These are phyloP conservation scores for Rhabdomys dilectus DNA, from an alignment of 2,113 vertebrate species.

Conservation along the genomic window DNA sequence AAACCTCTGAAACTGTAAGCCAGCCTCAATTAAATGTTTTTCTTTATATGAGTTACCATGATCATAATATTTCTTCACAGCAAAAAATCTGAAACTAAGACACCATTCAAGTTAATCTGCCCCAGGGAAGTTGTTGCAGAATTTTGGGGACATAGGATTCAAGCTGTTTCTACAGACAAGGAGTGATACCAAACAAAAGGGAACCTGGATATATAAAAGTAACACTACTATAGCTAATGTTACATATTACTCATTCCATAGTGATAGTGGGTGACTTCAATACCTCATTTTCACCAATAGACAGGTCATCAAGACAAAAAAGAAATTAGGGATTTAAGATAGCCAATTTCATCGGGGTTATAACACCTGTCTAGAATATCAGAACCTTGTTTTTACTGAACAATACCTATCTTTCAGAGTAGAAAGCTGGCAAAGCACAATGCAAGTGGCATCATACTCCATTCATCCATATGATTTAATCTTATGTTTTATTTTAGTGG, in stretches of 20 bases:
- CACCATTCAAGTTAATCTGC: not conserved
- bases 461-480: not conserved
- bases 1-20: too few species aligned
- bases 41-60: too few species aligned
- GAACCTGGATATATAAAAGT: not conserved
- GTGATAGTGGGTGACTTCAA: not conserved
- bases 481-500: not conserved
- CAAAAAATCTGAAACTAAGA: too few species aligned
- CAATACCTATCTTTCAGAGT: not conserved
- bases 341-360: not conserved
- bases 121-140: not conserved
- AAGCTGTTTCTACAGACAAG: not conserved
- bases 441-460: not conserved
- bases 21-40: too few species aligned
- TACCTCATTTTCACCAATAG: not conserved
- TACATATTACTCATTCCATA: not conserved
- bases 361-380: not conserved
- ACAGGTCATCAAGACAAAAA: not conserved
- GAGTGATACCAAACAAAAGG: not conserved
- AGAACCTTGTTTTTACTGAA: not conserved
- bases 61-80: too few species aligned
- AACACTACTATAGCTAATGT: not conserved
- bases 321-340: too few species aligned
- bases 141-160: too few species aligned
- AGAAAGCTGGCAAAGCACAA: too few species aligned